Percentiles rank a stretch among this genome's conserved stretches.
phyloP scores from a whole-genome alignment of 2,113 vertebrate species.

The Etheostoma spectabile region DNA sequence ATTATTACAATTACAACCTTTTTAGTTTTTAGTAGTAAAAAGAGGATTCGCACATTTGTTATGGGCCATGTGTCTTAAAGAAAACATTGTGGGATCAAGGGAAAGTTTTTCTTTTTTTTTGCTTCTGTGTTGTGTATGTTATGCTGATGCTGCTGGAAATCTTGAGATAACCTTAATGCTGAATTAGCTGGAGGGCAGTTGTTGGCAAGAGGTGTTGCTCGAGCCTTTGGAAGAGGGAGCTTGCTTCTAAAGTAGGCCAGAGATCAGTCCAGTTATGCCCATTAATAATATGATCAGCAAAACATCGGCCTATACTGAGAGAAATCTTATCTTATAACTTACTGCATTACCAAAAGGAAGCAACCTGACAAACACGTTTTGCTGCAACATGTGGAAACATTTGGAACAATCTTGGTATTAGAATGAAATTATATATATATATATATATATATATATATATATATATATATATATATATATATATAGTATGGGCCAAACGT shows the following conservation, averaged over 20 bases:
- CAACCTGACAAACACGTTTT: constrained; percentile 7
- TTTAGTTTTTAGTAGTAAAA: not conserved
- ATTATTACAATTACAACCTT: not conserved
- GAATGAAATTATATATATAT: not conserved
- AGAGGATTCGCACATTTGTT: not conserved
- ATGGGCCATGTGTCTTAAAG: not conserved
- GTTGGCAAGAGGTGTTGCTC: constrained; percentile 60
- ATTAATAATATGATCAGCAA: constrained; percentile 56
- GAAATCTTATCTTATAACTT: constrained; percentile 36
- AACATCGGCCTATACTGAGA: constrained; percentile 21
- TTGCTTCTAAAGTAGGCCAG: constrained; percentile 61
- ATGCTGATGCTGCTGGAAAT: constrained; percentile 69
- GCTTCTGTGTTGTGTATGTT: constrained; percentile 40
- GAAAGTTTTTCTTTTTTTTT: constrained; percentile 16
- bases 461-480: not conserved
- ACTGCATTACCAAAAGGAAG: constrained; percentile 20
- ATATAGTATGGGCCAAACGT: too few species aligned
- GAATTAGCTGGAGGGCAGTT: constrained; percentile 66
- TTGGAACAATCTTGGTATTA: not conserved
- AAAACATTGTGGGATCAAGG: constrained; percentile 12
- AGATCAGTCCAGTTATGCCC: constrained; percentile 51
- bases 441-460: not conserved
- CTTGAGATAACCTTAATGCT: constrained; percentile 57
- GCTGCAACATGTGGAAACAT: constrained; percentile 5
- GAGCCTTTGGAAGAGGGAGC: constrained; percentile 46